Evolutionary conservation across 2,888 invertebrate genomes (phyloP).

Genomic region (Drosophila putrida): DNA sequence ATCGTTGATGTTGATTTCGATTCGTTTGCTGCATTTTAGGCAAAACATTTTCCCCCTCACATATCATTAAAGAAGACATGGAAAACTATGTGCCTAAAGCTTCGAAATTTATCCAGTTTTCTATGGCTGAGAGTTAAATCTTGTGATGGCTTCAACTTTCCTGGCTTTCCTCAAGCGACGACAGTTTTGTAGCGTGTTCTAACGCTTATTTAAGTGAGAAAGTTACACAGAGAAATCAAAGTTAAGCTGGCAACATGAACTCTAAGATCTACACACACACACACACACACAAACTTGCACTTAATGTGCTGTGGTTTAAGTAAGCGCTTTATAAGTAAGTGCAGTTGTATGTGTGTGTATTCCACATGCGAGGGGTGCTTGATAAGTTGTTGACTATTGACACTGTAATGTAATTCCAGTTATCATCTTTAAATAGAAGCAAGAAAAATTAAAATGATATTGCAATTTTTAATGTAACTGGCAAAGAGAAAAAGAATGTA

Average conservation of each 20-base stretch:
- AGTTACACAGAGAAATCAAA: slow-evolving; percentile 68
- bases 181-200: slow-evolving; percentile 51
- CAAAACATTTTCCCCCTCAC: slow-evolving; percentile 14
- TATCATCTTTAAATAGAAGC: no score
- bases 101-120: slow-evolving; percentile 1
- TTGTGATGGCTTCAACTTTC: slow-evolving; percentile 29
- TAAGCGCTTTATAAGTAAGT: slow-evolving; percentile 43
- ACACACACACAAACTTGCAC: neutral
- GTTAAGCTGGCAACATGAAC: slow-evolving; percentile 57
- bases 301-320: slow-evolving; percentile 48
- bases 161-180: slow-evolving; percentile 31
- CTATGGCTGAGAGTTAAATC: slow-evolving; percentile 8
- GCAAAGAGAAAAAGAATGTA: no score
- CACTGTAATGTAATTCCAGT: no score
- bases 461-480: no score
- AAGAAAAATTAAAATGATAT: no score
- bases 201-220: slow-evolving; percentile 73
- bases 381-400: no score
- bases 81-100: slow-evolving; percentile 10
- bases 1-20: slow-evolving; percentile 8
- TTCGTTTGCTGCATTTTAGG: slow-evolving; percentile 1
- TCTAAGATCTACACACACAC: slow-evolving; percentile 18
- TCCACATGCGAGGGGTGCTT: neutral
- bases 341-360: slow-evolving; percentile 9
- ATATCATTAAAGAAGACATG: neutral